These are phyloP conservation scores for Natator depressus DNA, from an alignment of 2,113 vertebrate species.

Conservation along the genomic window DNA sequence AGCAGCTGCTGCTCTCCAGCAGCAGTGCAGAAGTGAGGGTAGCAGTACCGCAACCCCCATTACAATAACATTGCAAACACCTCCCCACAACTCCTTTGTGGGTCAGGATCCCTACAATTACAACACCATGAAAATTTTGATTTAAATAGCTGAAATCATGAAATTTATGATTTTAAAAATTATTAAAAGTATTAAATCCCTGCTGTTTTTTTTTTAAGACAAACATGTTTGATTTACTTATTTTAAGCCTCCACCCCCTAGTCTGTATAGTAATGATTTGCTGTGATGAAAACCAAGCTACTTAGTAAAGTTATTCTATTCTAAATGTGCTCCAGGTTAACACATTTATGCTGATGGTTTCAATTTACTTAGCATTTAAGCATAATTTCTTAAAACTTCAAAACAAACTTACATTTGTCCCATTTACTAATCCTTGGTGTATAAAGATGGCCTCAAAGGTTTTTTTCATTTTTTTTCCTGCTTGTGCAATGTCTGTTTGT, in stretches of 20 bases:
- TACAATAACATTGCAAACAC: no score
- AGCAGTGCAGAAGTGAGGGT: no score
- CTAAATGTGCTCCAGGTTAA: not conserved
- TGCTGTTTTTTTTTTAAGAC: not conserved
- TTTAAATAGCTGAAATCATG: no score
- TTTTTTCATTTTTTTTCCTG: not conserved
- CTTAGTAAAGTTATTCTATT: not conserved
- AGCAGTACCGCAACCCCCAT: no score
- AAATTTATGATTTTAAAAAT: no score
- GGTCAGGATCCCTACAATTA: no score
- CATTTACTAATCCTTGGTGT: not conserved
- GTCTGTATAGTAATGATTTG: not conserved
- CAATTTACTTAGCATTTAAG: not conserved
- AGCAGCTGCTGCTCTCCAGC: no score
- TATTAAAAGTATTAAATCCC: not conserved
- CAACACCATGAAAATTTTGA: no score
- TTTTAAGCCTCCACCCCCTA: no score
- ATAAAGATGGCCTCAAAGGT: not conserved
- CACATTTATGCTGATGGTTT: not conserved
- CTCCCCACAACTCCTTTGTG: no score
- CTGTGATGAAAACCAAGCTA: not conserved
- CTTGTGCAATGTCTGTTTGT: not conserved
- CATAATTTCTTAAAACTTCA: not conserved
- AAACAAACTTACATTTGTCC: not conserved
- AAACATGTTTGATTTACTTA: rapidly evolving